Evolutionary conservation across 2,797 vertebrate species (phyloP).

Genomic region (Prionace glauca): DNA sequence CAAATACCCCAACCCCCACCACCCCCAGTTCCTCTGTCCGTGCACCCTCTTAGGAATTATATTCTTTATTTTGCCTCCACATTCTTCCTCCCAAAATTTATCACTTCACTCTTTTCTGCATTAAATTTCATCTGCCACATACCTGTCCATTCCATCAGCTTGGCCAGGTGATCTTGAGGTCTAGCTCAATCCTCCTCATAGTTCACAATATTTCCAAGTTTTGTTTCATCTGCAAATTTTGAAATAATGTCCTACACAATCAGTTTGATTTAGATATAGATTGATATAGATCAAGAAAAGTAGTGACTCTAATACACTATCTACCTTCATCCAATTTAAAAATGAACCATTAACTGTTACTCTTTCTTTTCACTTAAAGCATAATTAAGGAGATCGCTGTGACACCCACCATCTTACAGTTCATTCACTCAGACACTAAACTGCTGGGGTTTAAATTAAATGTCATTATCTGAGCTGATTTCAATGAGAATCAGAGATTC

Average conservation of each 20-base stretch:
- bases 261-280: not conserved
- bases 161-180: not conserved
- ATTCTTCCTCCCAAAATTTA: not conserved
- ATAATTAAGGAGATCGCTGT: not conserved
- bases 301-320: not conserved
- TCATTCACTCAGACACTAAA: not conserved
- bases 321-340: not conserved
- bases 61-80: not conserved
- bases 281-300: not conserved
- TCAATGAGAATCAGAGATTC: not conserved
- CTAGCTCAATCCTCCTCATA: not conserved
- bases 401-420: not conserved
- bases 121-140: not conserved
- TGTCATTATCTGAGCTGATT: not conserved
- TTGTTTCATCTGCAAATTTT: not conserved
- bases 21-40: not conserved
- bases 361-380: not conserved
- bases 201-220: not conserved
- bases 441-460: not conserved
- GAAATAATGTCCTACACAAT: not conserved
- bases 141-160: not conserved
- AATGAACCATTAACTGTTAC: not conserved
- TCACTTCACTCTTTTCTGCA: not conserved
- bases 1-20: no score
- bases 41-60: not conserved